Evolutionary conservation across 35 echinoderm and acorn worm species (phyloP), one percentile per base, ranked within the genome.

Genomic region (Ophiothrix spiculata): DNA sequence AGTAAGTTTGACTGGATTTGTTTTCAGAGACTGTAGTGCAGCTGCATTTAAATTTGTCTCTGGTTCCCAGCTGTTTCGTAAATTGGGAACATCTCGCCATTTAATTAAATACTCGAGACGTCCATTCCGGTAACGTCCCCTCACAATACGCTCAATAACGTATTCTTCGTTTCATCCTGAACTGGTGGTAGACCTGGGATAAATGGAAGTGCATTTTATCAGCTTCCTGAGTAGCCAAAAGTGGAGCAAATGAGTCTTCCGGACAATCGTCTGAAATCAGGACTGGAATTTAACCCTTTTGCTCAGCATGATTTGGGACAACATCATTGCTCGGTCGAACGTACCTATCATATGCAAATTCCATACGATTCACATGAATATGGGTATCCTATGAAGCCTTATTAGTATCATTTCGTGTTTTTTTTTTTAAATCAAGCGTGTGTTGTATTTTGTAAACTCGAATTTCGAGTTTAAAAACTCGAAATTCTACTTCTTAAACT

Each of bases 261-360:
- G 79, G 79, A 40, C 36, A 46, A 81, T 81, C 6, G 17, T 16
- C n/a, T 11, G 39, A 29, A 11, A n/a, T 19, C 31, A 81, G 25
- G 15, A 33, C 79, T 25, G 16, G 17, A 81, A 81, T 41, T 45
- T 37, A 0, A 3, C 23, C 32, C 28, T 23, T 39, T 77, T 87
- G 85, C 0, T 76, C 73, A n/a, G n/a, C n/a, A n/a, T n/a, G 21
- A 34, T 0, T 31, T 31, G 84, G 85, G 1, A 33, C n/a, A 45
- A 21, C 19, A 41, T 29, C 33, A 49, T 78, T 87, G 15, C 28
- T 14, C 35, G 85, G 85, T 33, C 85, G 85, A 14, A 15, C 4
- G 32, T 31, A 87, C 40, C 85, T 1, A 46, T 87, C 76, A 46
- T 77, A 87, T 35, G 85, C 85, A 78, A 78, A 87, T 56, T 87